Evolutionary conservation across 2,113 vertebrate species (phyloP).

Genomic region (Psilopsiagon aurifrons): DNA sequence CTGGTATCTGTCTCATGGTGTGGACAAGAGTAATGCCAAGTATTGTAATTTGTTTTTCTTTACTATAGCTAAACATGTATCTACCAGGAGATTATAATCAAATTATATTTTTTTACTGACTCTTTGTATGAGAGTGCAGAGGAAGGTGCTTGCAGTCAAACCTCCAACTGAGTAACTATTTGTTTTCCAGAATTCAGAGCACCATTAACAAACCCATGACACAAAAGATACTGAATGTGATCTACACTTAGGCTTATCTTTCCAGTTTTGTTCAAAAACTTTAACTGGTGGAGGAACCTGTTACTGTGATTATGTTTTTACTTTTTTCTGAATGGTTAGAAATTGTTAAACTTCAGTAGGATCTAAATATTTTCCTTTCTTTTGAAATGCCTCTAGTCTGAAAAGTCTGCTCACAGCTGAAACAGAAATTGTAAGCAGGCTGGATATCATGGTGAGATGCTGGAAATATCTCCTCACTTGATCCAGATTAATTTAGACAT

Average conservation of each 20-base stretch:
- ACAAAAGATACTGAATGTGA: background rate
- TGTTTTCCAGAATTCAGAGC: background rate
- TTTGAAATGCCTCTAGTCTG: slow-evolving; percentile 30
- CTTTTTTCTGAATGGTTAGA: background rate
- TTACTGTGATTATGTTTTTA: background rate
- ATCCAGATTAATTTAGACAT: background rate
- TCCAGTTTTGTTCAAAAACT: background rate
- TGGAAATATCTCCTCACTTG: background rate
- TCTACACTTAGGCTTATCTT: background rate
- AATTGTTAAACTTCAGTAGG: slow-evolving; percentile 32
- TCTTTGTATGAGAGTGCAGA: background rate
- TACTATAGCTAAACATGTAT: background rate
- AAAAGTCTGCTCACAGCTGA: slow-evolving; percentile 13
- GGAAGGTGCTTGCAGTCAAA: background rate
- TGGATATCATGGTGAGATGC: background rate
- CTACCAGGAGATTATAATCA: background rate
- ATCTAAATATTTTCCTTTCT: slow-evolving; percentile 4
- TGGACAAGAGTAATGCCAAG: slow-evolving; percentile 21
- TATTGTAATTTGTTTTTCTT: background rate
- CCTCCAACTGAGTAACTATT: background rate
- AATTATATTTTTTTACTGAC: background rate
- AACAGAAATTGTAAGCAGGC: slow-evolving; percentile 12
- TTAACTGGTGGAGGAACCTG: background rate
- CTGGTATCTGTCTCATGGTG: background rate
- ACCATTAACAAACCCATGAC: background rate